Evolutionary conservation across 2,113 vertebrate genomes (phyloP).

Genomic region (Notiomystis cincta): DNA sequence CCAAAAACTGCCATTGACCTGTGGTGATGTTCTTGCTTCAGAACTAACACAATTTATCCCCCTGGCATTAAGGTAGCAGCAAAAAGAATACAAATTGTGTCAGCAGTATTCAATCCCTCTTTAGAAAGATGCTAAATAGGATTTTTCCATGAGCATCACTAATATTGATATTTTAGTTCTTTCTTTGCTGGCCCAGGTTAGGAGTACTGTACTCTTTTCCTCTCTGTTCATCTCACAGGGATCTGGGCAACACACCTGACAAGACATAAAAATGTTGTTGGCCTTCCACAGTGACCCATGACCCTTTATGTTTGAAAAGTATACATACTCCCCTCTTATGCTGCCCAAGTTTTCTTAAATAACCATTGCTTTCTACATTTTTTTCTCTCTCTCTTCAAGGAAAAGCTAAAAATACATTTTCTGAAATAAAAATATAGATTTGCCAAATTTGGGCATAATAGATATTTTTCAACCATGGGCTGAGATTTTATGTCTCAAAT

Average conservation of each 20-base stretch:
- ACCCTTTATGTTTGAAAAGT: not conserved
- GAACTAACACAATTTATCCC: not conserved
- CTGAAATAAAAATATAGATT: not conserved
- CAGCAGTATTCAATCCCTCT: not conserved
- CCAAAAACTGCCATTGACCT: not conserved
- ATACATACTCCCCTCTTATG: not conserved
- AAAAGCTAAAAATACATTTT: not conserved
- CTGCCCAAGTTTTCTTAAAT: not conserved
- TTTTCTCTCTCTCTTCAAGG: not conserved
- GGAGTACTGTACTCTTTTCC: not conserved
- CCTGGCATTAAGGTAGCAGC: not conserved
- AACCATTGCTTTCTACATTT: not conserved
- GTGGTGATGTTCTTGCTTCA: not conserved
- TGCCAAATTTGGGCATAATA: not conserved
- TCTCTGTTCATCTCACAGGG: not conserved
- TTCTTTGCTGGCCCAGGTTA: not conserved
- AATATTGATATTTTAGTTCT: not conserved
- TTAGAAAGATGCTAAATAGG: not conserved
- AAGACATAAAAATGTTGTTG: not conserved
- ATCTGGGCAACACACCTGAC: not conserved
- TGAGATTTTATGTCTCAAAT: not conserved
- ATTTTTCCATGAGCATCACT: not conserved
- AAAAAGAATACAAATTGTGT: not conserved
- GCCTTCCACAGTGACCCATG: not conserved
- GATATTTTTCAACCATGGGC: not conserved